Base-by-base conservation (phyloP, 2,888 invertebrate species). In the Eupelmus urozonus region DNA sequence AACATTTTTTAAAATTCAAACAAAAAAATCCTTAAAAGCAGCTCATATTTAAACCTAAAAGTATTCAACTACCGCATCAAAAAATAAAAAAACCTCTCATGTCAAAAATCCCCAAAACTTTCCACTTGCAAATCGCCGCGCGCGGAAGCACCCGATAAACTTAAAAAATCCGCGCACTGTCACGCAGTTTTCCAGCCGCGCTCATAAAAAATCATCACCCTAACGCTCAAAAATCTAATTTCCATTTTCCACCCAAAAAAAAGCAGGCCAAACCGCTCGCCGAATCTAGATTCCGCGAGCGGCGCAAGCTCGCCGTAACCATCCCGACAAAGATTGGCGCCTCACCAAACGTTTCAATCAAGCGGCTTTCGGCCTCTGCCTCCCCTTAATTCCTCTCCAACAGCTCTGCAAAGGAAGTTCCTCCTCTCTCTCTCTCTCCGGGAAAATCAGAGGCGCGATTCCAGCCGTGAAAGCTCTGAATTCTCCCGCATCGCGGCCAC, bases 381-480 rank as follows among this genome's bases (percentile, higher is more conserved):
- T n/a, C n/a, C n/a, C n/a, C n/a, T n/a, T n/a, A n/a, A n/a, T n/a
- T n/a, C n/a, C n/a, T n/a, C n/a, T n/a, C n/a, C n/a, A n/a, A n/a
- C n/a, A n/a, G n/a, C n/a, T n/a, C n/a, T n/a, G 55, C 45, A 42
- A 27, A n/a, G 18, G 27, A 25, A 5, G 45, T 29, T 25, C 13
- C 3, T n/a, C n/a, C n/a, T n/a, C n/a, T n/a, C n/a, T n/a, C n/a
- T n/a, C n/a, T n/a, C 5, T 16, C 25, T 55, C 23, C 59, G 62
- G 34, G 63, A 11, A 25, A 73, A 73, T 73, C 55, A 55, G 40
- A 25, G 9, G 18, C 5, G 18, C n/a, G 0, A 18, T 65, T n/a
- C 65, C 23, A 66, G 65, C 53, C 60, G 66, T n/a, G 80, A 76
- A 82, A 77, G 71, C 67, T 73, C 74, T 81, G 78, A 80, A 80